Conservation (phyloP, 2,888 invertebrate species). For the Epirrhoe alternata region DNA sequence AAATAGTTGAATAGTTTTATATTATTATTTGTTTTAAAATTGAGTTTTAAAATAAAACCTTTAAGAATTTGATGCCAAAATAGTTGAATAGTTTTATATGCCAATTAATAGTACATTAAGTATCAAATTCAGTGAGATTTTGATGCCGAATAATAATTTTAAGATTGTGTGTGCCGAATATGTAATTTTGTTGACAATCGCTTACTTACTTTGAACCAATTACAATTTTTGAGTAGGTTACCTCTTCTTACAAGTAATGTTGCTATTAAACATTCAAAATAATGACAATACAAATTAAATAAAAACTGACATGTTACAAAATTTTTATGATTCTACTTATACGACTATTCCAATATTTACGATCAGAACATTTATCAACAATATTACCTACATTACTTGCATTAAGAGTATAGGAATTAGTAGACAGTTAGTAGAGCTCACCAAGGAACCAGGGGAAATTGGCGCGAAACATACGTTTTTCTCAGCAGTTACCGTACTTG, state of each 20-base stretch:
- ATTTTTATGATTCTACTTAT: no score
- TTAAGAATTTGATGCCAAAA: slow-evolving; percentile 1
- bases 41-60: no score
- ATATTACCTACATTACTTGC: slow-evolving; percentile 46
- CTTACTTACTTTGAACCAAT: slow-evolving; percentile 25
- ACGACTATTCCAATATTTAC: no score
- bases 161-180: slow-evolving; percentile 16
- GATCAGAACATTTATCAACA: no score
- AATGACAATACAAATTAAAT: no score
- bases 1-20: no score
- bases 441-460: slow-evolving; percentile 67
- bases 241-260: slow-evolving; percentile 9
- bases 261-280: no score
- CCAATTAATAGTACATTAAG: background rate
- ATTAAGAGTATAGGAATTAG: slow-evolving; percentile 64
- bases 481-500: slow-evolving; percentile 71
- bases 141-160: slow-evolving; percentile 25
- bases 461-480: slow-evolving; percentile 78
- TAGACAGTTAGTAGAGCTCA: slow-evolving; percentile 79
- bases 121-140: slow-evolving; percentile 16
- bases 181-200: slow-evolving; percentile 26
- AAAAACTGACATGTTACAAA: no score
- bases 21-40: no score
- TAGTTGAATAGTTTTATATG: background rate
- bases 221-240: slow-evolving; percentile 11